Evolutionary conservation across 2,113 vertebrate species (phyloP).

Genomic region (Stictonetta naevosa): DNA sequence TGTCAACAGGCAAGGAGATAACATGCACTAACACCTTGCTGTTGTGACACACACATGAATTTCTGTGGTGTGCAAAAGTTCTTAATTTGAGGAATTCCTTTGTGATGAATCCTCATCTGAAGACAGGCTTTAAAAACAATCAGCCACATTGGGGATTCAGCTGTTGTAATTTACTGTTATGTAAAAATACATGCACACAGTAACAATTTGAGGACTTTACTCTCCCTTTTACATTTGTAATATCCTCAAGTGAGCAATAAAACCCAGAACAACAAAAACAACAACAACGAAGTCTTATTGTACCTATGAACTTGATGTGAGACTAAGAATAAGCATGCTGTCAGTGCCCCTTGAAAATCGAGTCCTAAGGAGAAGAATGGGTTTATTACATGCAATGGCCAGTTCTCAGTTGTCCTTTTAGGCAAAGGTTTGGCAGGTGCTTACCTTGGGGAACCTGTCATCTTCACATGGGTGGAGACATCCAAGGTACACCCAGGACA

Average conservation of each 20-base stretch:
- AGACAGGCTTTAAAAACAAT: not conserved
- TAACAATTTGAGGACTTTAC: not conserved
- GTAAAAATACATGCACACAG: not conserved
- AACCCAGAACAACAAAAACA: not conserved
- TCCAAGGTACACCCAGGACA: not conserved
- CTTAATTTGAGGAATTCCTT: not conserved
- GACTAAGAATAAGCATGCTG: not conserved
- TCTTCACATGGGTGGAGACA: not conserved
- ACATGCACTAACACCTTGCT: not conserved
- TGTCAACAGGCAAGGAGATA: slow-evolving; percentile 20
- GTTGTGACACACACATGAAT: not conserved
- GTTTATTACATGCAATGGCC: not conserved
- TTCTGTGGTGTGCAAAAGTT: not conserved
- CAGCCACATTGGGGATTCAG: not conserved
- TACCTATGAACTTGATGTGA: not conserved
- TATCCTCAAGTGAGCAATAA: not conserved
- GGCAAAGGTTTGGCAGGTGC: not conserved
- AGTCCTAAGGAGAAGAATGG: not conserved
- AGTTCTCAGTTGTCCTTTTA: not conserved
- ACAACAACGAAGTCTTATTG: not conserved
- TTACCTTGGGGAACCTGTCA: not conserved
- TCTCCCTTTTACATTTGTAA: not conserved
- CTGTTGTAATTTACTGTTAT: not conserved
- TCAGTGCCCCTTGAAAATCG: not conserved
- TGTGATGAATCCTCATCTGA: not conserved